Evolutionary conservation across 2,888 invertebrate genomes (phyloP), one percentile per base, ranked within the genome.

Genomic region (Linnaemya tessellans): DNA sequence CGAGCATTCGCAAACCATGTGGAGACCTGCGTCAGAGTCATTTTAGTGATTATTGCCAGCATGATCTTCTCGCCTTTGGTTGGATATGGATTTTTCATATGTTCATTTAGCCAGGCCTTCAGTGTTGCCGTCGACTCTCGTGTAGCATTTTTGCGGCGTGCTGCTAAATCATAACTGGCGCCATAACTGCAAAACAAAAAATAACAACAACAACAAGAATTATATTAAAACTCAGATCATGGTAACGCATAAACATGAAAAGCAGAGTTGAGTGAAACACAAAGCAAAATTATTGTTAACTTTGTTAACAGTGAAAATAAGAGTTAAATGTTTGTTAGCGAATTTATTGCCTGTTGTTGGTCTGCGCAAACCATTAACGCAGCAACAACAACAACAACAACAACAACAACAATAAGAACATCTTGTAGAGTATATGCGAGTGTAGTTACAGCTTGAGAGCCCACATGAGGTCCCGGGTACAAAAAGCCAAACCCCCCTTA

Each of bases 1-100:
- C 98, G 94, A 62, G 98, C 98, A 93, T 98, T 98, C 86, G 98
- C 98, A 92, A 98, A 98, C 98, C 98, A 98, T 91, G 98, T 98
- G 86, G 97, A 97, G 88, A 98, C 98, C 93, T 97, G 97, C 84
- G 98, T 98, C 88, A 98, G 93, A 87, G 98, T 98, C 98, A 98
- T 98, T 93, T 98, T 97, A 86, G 98, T 98, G 91, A 98, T 97
- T 92, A 98, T 97, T 89, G 98, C 98, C 91, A 98, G 93, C 97
- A 98, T 97, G 90, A 98, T 97, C 93, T 98, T 98, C 94, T 98
- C 98, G 82, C 97, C 98, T 93, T 98, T 98, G 84, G 98, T 98
- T 22, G 98, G 98, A 93, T 98, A 98, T 8, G 98, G 98, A 93
- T 98, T 98, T 93, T 98, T 98, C 93, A 97, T 96, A 94, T 98